These are phyloP conservation scores for Drosophila kanekoi DNA, from an alignment of 2,888 invertebrate genomes.

Conservation along the genomic window DNA sequence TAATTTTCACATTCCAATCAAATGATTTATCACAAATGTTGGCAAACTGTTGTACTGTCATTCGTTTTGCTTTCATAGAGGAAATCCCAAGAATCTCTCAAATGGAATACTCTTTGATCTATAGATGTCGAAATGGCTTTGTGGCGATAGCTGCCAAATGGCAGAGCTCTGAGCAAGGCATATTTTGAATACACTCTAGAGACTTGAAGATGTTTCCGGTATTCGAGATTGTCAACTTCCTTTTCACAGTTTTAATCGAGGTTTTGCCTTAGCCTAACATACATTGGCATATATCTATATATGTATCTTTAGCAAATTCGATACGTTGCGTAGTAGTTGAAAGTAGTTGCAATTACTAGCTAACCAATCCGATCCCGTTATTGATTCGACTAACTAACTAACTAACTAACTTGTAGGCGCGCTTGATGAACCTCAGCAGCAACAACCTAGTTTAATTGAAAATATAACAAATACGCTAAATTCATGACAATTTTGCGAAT, in stretches of 20 bases:
- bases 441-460: constrained; percentile 13
- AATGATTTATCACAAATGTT: constrained; percentile 31
- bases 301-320: constrained; percentile 25
- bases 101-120: constrained; percentile 19
- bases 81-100: constrained; percentile 31
- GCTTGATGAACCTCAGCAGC: constrained; percentile 14
- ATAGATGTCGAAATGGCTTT: constrained; percentile 9
- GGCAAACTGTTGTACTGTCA: constrained; percentile 66
- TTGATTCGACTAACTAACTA: too few relatives aligned
- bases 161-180: constrained; percentile 10
- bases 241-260: constrained; percentile 2
- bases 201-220: constrained; percentile 9
- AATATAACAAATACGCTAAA: constrained; percentile 42
- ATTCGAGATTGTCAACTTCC: constrained; percentile 22
- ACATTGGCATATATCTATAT: constrained; percentile 13
- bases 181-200: not conserved
- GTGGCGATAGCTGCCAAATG: too few relatives aligned
- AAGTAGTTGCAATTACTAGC: constrained; percentile 61
- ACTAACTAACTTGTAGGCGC: constrained; percentile 31
- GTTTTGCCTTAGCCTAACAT: constrained; percentile 12
- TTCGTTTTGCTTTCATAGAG: constrained; percentile 56
- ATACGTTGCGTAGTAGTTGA: constrained; percentile 40
- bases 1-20: constrained; percentile 48
- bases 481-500: constrained; percentile 39
- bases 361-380: constrained; percentile 53